A percentile compares a stretch with the other conserved stretches of the same genome.
Conservation (phyloP, 2,888 invertebrate genomes). For the Leptopilina drosophilae region DNA sequence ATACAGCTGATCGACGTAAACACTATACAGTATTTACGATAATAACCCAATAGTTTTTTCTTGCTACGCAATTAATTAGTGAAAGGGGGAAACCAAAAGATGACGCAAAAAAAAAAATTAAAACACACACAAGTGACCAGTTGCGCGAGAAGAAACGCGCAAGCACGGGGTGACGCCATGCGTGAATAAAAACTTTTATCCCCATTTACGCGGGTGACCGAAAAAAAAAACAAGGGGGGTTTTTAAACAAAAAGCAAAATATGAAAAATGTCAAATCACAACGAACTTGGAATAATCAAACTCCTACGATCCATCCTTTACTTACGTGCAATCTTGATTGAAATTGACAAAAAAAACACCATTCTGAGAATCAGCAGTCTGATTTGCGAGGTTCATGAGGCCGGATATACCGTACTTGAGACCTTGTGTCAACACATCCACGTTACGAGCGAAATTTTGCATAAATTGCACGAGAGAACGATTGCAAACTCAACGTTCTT, state of each 20-base stretch:
- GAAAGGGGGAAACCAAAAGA: slow-evolving; percentile 28
- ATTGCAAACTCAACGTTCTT: slow-evolving; percentile 37
- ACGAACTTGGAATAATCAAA: not conserved
- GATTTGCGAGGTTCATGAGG: slow-evolving; percentile 92
- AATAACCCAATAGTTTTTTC: slow-evolving; percentile 7
- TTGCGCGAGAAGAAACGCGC: slow-evolving; percentile 41
- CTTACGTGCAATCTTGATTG: slow-evolving; percentile 99
- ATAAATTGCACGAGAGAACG: slow-evolving; percentile 70
- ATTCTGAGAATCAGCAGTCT: slow-evolving; percentile 86
- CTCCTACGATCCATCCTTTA: too few relatives aligned
- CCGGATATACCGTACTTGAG: slow-evolving; percentile 79
- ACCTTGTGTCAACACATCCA: slow-evolving; percentile 78
- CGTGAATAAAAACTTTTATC: slow-evolving; percentile 25
- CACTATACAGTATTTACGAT: slow-evolving; percentile 18
- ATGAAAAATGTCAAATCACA: not conserved
- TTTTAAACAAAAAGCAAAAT: not conserved
- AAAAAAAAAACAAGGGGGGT: not conserved
- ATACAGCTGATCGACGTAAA: slow-evolving; percentile 38
- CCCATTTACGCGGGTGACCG: slow-evolving; percentile 20
- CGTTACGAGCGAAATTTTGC: slow-evolving; percentile 77
- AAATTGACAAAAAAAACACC: slow-evolving; percentile 96
- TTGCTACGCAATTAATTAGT: slow-evolving; percentile 38
- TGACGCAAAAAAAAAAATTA: slow-evolving; percentile 34
- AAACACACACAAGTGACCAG: slow-evolving; percentile 25
- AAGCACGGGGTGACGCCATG: slow-evolving; percentile 37